Conservation (phyloP, 2,113 vertebrate genomes). For the Apaloderma vittatum region DNA sequence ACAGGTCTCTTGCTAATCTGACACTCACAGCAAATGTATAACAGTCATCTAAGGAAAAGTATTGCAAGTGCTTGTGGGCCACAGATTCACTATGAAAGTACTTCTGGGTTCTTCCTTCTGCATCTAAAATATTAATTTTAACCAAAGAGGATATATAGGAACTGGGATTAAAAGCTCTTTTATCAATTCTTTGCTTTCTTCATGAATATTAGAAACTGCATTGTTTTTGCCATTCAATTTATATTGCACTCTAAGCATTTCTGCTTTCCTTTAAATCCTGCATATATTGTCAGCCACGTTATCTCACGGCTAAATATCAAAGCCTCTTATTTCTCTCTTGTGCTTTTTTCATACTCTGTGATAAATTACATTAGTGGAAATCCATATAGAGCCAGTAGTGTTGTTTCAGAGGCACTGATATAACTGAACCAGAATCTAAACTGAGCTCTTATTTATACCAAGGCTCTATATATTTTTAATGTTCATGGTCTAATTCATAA, state of each 20-base stretch:
- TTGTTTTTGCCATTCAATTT: not conserved
- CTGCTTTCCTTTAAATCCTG: not conserved
- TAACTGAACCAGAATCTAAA: not conserved
- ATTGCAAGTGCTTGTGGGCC: not conserved
- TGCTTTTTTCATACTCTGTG: not conserved
- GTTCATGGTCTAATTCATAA: conserved; percentile 54
- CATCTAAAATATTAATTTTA: not conserved
- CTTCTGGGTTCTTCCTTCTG: not conserved
- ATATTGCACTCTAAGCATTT: not conserved
- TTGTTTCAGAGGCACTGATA: not conserved
- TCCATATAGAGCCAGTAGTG: not conserved
- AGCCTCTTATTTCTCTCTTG: not conserved
- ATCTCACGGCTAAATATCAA: not conserved
- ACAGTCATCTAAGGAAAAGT: not conserved
- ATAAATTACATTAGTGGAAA: not conserved
- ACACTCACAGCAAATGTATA: not conserved
- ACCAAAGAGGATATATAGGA: not conserved
- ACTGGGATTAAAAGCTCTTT: not conserved
- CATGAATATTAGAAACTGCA: not conserved
- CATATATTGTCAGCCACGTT: not conserved
- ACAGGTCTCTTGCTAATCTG: not conserved
- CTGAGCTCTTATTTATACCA: not conserved
- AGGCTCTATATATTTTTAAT: conserved; percentile 48
- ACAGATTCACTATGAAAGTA: not conserved
- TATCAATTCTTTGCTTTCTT: not conserved